phyloP scores from a whole-genome alignment of 2,113 vertebrate species.

The Pseudopodoces humilis region DNA sequence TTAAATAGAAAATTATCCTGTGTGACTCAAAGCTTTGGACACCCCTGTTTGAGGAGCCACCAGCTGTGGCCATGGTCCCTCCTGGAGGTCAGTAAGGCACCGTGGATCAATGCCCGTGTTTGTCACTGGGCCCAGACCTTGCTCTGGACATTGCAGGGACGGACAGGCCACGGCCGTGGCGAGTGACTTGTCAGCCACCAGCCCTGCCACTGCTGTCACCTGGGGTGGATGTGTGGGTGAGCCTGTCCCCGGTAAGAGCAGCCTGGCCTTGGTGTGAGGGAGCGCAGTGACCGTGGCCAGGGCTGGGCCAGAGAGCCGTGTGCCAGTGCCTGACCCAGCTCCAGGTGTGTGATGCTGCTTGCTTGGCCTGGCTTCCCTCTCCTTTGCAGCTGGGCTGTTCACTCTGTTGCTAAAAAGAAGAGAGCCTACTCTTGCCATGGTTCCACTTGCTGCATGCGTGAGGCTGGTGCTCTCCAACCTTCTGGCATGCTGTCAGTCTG shows the following conservation, averaged over 20 bases:
- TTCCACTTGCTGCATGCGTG: fast-evolving
- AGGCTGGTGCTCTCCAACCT: background rate
- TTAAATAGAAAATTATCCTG: background rate
- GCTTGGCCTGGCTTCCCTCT: fast-evolving
- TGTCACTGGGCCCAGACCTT: background rate
- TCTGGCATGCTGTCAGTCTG: fast-evolving
- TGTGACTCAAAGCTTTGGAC: background rate
- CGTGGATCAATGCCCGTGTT: fast-evolving
- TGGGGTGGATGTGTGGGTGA: background rate
- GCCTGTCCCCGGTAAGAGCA: background rate
- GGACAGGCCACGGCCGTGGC: background rate
- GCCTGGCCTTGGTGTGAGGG: background rate
- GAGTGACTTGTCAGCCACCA: too few species aligned
- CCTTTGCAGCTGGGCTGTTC: background rate
- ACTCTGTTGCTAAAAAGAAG: background rate
- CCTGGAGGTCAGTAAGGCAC: fast-evolving
- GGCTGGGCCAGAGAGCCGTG: background rate
- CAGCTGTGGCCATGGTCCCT: background rate
- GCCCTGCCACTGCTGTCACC: fast-evolving
- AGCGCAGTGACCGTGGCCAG: fast-evolving
- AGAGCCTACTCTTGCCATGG: background rate
- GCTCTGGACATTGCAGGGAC: background rate
- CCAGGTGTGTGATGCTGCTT: fast-evolving
- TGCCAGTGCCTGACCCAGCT: fast-evolving
- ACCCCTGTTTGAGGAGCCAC: background rate